phyloP scores from a whole-genome alignment of 1,140 invertebrate genomes.

The Tetramorium parvispinum region DNA sequence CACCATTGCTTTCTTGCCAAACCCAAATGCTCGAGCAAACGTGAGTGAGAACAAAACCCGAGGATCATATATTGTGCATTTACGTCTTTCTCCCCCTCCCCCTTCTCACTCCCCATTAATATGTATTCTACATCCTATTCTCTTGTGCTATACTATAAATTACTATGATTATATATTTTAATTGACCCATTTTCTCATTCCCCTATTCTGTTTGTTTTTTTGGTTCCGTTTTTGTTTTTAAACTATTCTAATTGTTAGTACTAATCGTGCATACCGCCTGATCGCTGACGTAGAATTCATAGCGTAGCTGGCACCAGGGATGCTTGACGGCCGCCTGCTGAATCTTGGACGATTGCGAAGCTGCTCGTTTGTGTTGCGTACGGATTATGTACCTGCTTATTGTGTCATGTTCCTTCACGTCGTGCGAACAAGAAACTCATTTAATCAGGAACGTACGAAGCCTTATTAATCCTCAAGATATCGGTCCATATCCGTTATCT shows the following conservation, averaged over 20 bases:
- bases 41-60: constrained; percentile 79
- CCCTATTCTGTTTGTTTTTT: constrained; percentile 57
- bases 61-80: constrained; percentile 82
- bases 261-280: constrained; percentile 79
- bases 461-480: background rate
- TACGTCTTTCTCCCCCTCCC: constrained; percentile 20
- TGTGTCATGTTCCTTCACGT: constrained; percentile 31
- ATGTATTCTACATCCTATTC: constrained; percentile 64
- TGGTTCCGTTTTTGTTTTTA: constrained; percentile 13
- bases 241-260: constrained; percentile 53
- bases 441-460: background rate
- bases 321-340: constrained; percentile 64
- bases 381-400: constrained; percentile 14
- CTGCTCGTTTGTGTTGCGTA: constrained; percentile 64
- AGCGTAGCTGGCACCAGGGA: constrained; percentile 67
- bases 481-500: background rate
- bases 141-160: constrained; percentile 56
- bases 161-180: constrained; percentile 36
- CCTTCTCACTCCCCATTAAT: constrained; percentile 58
- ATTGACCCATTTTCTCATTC: constrained; percentile 11
- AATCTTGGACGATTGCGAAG: constrained; percentile 62
- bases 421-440: background rate
- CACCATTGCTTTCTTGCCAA: constrained; percentile 83
- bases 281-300: constrained; percentile 75
- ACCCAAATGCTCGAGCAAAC: constrained; percentile 80